These are phyloP conservation scores for Nasonovia ribisnigri DNA, from an alignment of 2,888 invertebrate genomes.

Conservation along the genomic window DNA sequence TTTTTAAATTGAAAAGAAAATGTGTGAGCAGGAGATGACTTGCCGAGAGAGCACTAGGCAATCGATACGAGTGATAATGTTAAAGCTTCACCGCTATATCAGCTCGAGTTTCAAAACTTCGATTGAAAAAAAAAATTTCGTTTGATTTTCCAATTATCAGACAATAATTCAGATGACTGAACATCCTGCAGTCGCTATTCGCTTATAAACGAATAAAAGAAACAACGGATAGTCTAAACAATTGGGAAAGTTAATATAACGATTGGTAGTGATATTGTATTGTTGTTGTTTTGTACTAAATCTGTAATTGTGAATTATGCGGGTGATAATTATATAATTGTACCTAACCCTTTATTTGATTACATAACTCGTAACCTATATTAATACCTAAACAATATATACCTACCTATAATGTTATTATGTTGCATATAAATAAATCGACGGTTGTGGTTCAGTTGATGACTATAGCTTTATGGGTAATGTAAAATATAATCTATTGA, in stretches of 20 bases:
- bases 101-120: neutral
- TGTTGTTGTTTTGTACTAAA: neutral
- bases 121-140: neutral
- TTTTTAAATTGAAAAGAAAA: neutral
- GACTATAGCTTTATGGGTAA: too few species aligned
- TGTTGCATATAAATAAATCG: neutral
- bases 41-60: neutral
- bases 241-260: neutral
- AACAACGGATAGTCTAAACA: neutral
- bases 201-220: neutral
- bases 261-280: neutral
- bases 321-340: neutral
- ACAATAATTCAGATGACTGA: neutral
- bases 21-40: neutral
- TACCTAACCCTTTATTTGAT: neutral
- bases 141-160: slow-evolving; percentile 8
- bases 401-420: neutral
- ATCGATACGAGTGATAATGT: neutral
- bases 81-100: neutral
- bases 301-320: neutral
- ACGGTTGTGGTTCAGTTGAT: neutral
- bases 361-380: neutral
- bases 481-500: neutral
- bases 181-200: neutral
- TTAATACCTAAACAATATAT: neutral